Base-by-base conservation (phyloP, 2,888 invertebrate genomes). In the Lysandra bellargus region DNA sequence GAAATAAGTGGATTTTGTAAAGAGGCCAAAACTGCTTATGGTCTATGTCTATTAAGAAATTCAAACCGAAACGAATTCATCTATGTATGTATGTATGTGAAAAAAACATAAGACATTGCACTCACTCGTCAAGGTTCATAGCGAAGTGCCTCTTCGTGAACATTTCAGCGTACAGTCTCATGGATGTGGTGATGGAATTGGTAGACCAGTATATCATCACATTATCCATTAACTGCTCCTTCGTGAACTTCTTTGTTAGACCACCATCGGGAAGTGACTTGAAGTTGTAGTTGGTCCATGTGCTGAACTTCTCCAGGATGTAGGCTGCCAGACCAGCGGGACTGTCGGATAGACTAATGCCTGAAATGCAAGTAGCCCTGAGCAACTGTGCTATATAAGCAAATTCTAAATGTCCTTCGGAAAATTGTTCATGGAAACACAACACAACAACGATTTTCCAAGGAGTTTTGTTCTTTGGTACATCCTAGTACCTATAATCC, bases 291-390 rank as follows among this genome's bases (percentile, higher is more conserved):
- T 96, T 95, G 0, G 97, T 97, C 96, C 97, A 97, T 0, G 96
- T 95, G 14, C 96, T 96, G 91, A 98, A 98, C 88, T 98, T 98
- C 87, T 98, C 98, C 37, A 98, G 87, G 79, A 98, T 96, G 84
- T 98, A 98, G 0, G 97, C 97, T 0, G 98, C 97, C 75, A 98
- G 91, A 44, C 97, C 98, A 2, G 96, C 95, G 0, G 98, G 98
- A 0, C 97, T 97, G 83, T 98, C 97, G 37, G 82, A 17, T n/a
- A 84, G 76, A n/a, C 83, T 84, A 1, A 83, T 80, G 6, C 84
- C 84, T 84, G 78, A 30, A 76, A 49, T 49, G 49, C 49, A 49
- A 49, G 9, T 49, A 49, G 49, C 49, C 49, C 2, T 49, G 9
- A 49, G 9, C 49, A 9, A 44, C 9, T 44, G 44, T 44, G 2